Percentiles rank a stretch among this genome's conserved stretches.
phyloP scores from a whole-genome alignment of 2,888 invertebrate genomes.

The Anagyrus pseudococci region DNA sequence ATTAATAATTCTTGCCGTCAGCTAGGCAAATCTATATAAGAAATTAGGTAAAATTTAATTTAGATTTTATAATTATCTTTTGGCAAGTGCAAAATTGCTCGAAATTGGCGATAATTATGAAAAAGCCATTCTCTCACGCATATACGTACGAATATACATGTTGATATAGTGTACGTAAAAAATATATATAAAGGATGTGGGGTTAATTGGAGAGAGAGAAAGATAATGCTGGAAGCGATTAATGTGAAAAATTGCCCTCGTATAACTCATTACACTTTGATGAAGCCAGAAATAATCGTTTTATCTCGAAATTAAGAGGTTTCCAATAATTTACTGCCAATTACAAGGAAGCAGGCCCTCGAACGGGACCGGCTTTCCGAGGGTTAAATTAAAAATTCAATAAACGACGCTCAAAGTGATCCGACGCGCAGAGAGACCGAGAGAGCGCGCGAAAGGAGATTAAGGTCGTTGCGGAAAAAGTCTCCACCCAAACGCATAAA shows the following conservation, averaged over 20 bases:
- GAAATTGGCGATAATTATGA: too few relatives aligned
- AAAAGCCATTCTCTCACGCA: too few relatives aligned
- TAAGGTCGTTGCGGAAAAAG: slow-evolving; percentile 21
- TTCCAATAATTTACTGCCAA: slow-evolving; percentile 33
- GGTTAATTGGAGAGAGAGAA: too few relatives aligned
- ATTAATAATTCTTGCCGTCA: too few relatives aligned
- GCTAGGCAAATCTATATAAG: too few relatives aligned
- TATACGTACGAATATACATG: too few relatives aligned
- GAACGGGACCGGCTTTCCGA: neutral
- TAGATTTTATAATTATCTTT: too few relatives aligned
- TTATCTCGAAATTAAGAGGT: slow-evolving; percentile 29
- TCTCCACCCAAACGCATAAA: slow-evolving; percentile 33
- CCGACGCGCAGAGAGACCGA: slow-evolving; percentile 6
- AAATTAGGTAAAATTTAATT: too few relatives aligned
- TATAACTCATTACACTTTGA: neutral
- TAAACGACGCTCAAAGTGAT: slow-evolving; percentile 26
- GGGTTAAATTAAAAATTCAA: slow-evolving; percentile 31
- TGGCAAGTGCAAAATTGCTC: too few relatives aligned
- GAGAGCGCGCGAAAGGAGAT: slow-evolving; percentile 22
- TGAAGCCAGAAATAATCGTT: slow-evolving; percentile 1
- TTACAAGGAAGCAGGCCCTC: slow-evolving; percentile 6
- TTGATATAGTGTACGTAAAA: too few relatives aligned
- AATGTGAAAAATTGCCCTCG: neutral
- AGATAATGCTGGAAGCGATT: too few relatives aligned
- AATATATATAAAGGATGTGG: too few relatives aligned